A percentile compares a stretch with the other conserved stretches of the same genome.
phyloP scores from a whole-genome alignment of 2,113 vertebrate genomes.

The human (Homo sapiens) region DNA sequence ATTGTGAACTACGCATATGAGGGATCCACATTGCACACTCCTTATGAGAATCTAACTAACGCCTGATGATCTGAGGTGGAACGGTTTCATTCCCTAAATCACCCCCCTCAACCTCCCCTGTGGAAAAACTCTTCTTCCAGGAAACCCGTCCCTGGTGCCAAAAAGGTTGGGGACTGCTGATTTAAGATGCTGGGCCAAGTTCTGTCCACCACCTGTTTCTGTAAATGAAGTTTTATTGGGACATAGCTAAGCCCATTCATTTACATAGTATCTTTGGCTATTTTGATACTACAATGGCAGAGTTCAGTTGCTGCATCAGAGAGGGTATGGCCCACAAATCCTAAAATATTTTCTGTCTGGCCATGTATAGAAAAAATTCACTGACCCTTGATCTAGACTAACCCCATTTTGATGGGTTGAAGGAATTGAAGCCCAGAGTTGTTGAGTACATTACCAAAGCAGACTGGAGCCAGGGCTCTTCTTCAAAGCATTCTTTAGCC shows the following conservation, averaged over 20 bases:
- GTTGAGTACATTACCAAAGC: background rate
- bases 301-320: background rate
- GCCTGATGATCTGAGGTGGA: too few relatives aligned
- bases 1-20: too few relatives aligned
- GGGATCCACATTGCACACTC: too few relatives aligned
- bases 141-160: too few relatives aligned
- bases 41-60: too few relatives aligned
- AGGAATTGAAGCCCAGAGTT: background rate
- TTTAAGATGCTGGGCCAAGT: background rate
- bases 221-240: background rate
- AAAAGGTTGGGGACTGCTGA: too few relatives aligned
- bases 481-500: background rate
- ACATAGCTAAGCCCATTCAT: background rate
- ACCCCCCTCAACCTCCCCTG: too few relatives aligned
- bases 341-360: conserved; percentile 12
- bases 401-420: background rate
- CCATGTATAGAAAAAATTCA: background rate
- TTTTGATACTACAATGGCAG: background rate
- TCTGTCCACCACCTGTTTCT: background rate
- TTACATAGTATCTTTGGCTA: background rate
- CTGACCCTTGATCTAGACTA: background rate
- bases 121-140: too few relatives aligned
- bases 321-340: background rate
- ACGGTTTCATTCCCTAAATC: too few relatives aligned
- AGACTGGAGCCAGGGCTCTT: background rate